phyloP scores from a whole-genome alignment of 2,797 vertebrate genomes.

The Nothura maculosa region DNA sequence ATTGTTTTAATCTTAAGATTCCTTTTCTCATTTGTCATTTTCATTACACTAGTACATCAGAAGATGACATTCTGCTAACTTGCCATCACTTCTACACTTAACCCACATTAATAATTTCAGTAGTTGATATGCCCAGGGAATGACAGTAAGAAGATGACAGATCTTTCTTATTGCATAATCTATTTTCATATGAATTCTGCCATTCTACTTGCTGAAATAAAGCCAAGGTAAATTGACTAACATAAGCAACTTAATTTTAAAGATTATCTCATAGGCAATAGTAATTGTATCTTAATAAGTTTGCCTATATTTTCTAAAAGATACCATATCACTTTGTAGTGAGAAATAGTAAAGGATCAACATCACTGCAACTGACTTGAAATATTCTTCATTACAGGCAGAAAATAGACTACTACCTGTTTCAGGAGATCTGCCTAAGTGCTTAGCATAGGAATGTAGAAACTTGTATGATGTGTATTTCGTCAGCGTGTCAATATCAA shows the following conservation, averaged over 20 bases:
- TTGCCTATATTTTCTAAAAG: slow-evolving; percentile 47
- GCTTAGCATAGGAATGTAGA: neutral
- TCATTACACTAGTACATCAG: neutral
- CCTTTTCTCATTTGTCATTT: slow-evolving; percentile 12
- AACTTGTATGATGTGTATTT: neutral
- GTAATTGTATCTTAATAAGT: slow-evolving; percentile 18
- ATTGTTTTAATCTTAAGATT: slow-evolving; percentile 3
- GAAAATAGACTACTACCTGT: slow-evolving; percentile 5
- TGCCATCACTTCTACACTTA: neutral
- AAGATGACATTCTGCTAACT: neutral
- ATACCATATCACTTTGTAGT: neutral
- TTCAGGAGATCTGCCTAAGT: neutral
- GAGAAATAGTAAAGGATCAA: neutral
- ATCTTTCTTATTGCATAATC: neutral
- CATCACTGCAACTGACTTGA: neutral
- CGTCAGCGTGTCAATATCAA: neutral
- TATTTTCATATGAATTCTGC: slow-evolving; percentile 3
- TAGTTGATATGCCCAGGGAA: neutral
- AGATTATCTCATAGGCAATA: slow-evolving; percentile 22
- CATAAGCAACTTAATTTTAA: slow-evolving; percentile 14
- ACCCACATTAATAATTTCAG: neutral
- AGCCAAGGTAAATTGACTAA: slow-evolving; percentile 18
- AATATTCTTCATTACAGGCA: neutral
- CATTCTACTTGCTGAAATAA: neutral
- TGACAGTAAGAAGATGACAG: neutral